Conservation (phyloP, 2,113 vertebrate genomes). For the Myotis lucifugus region DNA sequence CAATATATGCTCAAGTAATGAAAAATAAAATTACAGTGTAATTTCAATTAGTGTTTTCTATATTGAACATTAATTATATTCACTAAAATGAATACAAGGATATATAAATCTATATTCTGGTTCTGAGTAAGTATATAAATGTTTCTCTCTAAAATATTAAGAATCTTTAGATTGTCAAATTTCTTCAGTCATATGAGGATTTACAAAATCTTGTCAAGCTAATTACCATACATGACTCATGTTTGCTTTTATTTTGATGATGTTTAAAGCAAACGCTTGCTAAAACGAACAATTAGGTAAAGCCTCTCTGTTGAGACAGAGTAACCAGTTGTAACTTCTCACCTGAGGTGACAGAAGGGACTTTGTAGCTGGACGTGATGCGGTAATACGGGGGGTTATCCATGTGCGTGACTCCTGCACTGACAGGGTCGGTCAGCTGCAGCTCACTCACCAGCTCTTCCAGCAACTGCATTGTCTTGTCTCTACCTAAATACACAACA, state of each 20-base stretch:
- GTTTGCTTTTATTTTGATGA: background rate
- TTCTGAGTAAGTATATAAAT: background rate
- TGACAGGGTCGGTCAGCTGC: conserved; percentile 94
- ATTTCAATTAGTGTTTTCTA: conserved; percentile 29
- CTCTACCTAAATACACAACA: conserved; percentile 98
- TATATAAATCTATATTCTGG: background rate
- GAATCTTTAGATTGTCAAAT: background rate
- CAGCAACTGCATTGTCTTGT: conserved; percentile 98
- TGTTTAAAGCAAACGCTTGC: background rate
- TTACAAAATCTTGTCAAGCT: background rate
- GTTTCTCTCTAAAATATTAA: background rate
- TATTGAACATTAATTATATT: background rate
- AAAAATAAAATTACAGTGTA: background rate
- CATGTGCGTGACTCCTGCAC: conserved; percentile 97
- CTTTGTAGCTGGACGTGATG: conserved; percentile 96
- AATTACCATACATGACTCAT: background rate
- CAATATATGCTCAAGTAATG: background rate
- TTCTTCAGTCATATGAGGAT: background rate
- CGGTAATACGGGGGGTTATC: conserved; percentile 99
- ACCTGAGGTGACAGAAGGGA: conserved; percentile 99
- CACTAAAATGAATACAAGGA: background rate
- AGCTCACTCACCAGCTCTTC: conserved; percentile 97
- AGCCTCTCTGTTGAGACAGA: background rate
- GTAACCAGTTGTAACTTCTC: conserved; percentile 48
- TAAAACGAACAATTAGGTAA: background rate